Evolutionary conservation across 2,113 vertebrate genomes (phyloP).

Genomic region (Pholis gunnellus): DNA sequence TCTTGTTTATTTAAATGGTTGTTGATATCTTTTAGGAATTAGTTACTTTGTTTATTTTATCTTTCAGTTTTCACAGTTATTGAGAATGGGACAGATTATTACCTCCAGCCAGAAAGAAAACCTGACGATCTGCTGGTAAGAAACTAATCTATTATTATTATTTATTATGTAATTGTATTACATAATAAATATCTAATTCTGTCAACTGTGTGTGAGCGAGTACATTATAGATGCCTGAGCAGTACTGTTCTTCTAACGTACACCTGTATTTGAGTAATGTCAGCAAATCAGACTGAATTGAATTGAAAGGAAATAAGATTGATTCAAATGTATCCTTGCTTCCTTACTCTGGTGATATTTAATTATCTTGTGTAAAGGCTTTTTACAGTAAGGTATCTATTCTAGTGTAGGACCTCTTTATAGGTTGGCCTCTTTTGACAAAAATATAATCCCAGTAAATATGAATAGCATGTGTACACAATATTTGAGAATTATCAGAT

Average conservation of each 20-base stretch:
- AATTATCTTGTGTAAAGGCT: not conserved
- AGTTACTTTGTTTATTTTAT: slow-evolving; percentile 5
- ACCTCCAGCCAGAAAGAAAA: slow-evolving; percentile 85
- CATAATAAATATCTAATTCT: slow-evolving; percentile 5
- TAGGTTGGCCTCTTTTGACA: not conserved
- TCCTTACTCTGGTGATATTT: not conserved
- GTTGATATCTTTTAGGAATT: not conserved
- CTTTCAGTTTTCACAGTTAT: slow-evolving; percentile 91
- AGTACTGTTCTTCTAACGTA: not conserved
- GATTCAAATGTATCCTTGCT: not conserved
- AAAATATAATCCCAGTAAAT: not conserved
- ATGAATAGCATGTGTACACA: not conserved
- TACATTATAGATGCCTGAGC: not conserved
- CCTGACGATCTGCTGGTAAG: slow-evolving; percentile 82
- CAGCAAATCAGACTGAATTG: not conserved
- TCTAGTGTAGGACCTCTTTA: not conserved
- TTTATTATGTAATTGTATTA: not conserved
- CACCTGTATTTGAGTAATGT: not conserved
- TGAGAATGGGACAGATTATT: slow-evolving; percentile 90
- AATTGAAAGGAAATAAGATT: not conserved
- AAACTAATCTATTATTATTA: slow-evolving; percentile 9
- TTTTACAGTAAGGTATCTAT: not conserved
- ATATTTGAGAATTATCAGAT: not conserved
- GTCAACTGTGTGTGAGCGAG: not conserved
- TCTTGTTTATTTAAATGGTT: not conserved